Conservation (phyloP, 2,113 vertebrate genomes). For the Australoheros scitulus region DNA sequence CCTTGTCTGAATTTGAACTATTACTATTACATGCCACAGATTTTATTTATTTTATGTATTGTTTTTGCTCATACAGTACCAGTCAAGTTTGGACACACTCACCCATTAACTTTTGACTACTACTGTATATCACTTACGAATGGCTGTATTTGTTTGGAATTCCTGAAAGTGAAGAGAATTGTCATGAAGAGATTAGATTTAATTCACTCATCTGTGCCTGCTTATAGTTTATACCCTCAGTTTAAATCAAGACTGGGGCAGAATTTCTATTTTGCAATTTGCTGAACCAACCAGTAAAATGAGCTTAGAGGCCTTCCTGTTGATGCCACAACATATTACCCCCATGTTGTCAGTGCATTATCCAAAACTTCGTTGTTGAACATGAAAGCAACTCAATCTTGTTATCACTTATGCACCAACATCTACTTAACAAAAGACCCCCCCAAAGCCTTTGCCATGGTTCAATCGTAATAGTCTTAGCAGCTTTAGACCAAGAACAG, state of each 20-base stretch:
- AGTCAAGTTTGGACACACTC: no score
- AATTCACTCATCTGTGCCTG: constrained; percentile 37
- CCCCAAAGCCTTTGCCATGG: constrained; percentile 68
- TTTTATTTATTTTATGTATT: background rate
- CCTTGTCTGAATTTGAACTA: background rate
- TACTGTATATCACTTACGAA: background rate
- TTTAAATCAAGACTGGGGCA: constrained; percentile 2
- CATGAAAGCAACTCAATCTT: constrained; percentile 73
- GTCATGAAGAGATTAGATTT: constrained; percentile 25
- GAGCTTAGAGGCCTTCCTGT: constrained; percentile 19
- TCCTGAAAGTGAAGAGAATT: constrained; percentile 23
- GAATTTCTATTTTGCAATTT: constrained; percentile 20
- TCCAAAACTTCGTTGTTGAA: constrained; percentile 65
- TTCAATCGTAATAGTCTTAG: constrained; percentile 74
- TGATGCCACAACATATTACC: constrained; percentile 31
- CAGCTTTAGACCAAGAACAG: constrained; percentile 66
- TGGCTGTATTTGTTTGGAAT: constrained; percentile 9
- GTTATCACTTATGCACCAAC: constrained; percentile 70
- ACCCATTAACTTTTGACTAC: no score
- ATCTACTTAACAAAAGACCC: constrained; percentile 70
- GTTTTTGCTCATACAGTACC: background rate
- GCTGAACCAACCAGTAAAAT: constrained; percentile 13
- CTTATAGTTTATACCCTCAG: constrained; percentile 10
- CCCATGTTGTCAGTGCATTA: constrained; percentile 60
- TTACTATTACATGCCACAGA: background rate